Base-by-base conservation (phyloP, 2,888 invertebrate genomes). In the Pristionchus arcanus region DNA sequence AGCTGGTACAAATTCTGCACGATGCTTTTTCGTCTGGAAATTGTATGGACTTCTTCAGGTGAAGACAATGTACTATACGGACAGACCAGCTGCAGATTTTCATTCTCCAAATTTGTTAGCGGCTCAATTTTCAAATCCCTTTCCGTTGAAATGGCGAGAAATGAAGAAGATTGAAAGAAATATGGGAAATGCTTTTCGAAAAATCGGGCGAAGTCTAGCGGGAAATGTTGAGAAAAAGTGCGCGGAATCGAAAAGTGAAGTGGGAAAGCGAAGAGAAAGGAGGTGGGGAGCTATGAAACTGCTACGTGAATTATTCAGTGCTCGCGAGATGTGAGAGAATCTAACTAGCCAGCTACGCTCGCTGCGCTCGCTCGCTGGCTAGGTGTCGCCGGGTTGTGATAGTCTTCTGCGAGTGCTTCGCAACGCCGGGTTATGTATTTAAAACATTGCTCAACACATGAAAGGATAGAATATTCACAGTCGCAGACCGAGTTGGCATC, bases 171-270 rank as follows among this genome's bases (percentile, higher is more conserved):
- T 15, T n/a, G 15, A 28, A 68, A 49, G 42, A 49, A 49, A 49
- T 49, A 9, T 7, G 42, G 42, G 42, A 49, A 49, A 49, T 49
- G 42, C 42, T 49, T 49, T 13, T 49, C 5, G 21, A 59, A 59
- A 59, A 59, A 59, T 19, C 13, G 59, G 2, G 25, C 59, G 71
- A 16, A 34, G 71, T 49, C 15, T 34, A 16, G 34, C 21, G 74
- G 37, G 37, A 37, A 37, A 74, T 37, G 37, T 74, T 74, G 37
- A 21, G 74, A 74, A 74, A 74, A 74, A 68, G 68, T 19, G 68
- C 68, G 68, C 68, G 68, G 68, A 74, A 37, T 19, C 21, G 74
- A 74, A 21, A 37, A 37, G 31, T 74, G 16, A 19, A 37, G 2
- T 2, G 7, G 74, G 5, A 25, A 63, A 74, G 0, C 4, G 37